Conservation (phyloP, 2,888 invertebrate genomes). For the Clistopyga incitator region DNA sequence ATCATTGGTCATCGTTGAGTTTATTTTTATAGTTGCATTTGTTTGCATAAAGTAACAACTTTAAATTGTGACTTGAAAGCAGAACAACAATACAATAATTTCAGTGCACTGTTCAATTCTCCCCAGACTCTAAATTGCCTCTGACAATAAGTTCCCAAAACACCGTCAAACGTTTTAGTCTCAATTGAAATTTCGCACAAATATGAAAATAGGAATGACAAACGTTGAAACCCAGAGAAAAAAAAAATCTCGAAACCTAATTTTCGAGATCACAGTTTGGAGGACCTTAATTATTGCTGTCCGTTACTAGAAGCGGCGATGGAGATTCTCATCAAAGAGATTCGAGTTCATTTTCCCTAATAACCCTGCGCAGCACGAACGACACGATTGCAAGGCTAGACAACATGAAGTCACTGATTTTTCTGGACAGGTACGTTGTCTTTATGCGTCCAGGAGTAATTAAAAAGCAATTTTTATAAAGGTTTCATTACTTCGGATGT, state of each 20-base stretch:
- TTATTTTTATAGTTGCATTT: no score
- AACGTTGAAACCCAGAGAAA: neutral
- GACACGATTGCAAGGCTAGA: neutral
- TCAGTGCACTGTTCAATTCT: no score
- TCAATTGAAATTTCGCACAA: neutral
- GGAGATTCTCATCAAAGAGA: no score
- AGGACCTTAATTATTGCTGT: no score
- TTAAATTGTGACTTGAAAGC: no score
- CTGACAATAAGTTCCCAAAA: neutral
- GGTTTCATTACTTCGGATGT: neutral
- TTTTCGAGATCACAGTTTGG: no score
- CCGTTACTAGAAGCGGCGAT: no score
- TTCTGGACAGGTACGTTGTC: neutral
- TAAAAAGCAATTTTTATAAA: slow-evolving; percentile 3
- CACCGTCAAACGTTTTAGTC: neutral
- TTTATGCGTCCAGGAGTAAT: neutral
- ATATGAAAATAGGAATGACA: neutral
- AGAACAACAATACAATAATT: no score
- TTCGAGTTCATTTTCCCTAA: neutral
- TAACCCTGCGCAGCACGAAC: neutral
- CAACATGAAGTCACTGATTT: neutral
- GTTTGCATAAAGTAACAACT: no score
- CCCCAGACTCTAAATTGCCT: no score
- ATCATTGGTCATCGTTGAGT: no score
- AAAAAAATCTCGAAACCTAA: neutral